A percentile compares a stretch with the other conserved stretches of the same genome.
Evolutionary conservation across 2,888 invertebrate species (phyloP).

Genomic region (Brachyptera putata): DNA sequence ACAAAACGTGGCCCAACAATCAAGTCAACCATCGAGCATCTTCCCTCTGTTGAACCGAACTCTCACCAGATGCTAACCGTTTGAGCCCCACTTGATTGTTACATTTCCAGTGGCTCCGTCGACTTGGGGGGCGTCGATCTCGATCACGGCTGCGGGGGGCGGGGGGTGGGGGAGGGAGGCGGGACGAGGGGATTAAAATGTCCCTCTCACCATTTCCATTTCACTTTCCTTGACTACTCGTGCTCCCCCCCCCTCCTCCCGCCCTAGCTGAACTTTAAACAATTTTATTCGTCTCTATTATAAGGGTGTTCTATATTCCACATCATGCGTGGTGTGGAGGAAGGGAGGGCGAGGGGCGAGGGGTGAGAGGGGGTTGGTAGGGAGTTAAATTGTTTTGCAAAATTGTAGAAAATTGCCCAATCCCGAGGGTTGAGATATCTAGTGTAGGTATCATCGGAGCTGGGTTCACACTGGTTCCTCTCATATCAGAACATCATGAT

Average conservation of each 20-base stretch:
- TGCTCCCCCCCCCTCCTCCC: neutral
- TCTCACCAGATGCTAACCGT: no score
- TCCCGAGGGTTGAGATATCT: conserved; percentile 9
- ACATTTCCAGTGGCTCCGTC: no score
- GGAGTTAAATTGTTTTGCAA: conserved; percentile 21
- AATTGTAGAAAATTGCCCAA: conserved; percentile 23
- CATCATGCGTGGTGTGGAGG: conserved; percentile 11
- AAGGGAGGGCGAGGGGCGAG: neutral
- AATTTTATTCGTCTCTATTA: conserved; percentile 17
- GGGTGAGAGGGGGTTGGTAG: conserved; percentile 1
- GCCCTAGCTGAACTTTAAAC: conserved; percentile 16
- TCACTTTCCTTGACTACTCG: conserved; percentile 3
- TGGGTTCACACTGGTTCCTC: neutral
- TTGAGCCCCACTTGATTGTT: no score
- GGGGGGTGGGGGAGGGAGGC: neutral
- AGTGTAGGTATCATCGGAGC: neutral
- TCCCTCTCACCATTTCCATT: neutral
- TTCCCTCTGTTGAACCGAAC: no score
- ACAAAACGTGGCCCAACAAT: no score
- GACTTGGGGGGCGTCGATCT: conserved; percentile 2
- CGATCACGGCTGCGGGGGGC: neutral
- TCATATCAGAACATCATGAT: no score
- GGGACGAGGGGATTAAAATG: conserved; percentile 7
- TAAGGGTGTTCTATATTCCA: conserved; percentile 29
- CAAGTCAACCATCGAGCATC: no score